Conservation (phyloP, 2,888 invertebrate species). For the Plebejus argus region DNA sequence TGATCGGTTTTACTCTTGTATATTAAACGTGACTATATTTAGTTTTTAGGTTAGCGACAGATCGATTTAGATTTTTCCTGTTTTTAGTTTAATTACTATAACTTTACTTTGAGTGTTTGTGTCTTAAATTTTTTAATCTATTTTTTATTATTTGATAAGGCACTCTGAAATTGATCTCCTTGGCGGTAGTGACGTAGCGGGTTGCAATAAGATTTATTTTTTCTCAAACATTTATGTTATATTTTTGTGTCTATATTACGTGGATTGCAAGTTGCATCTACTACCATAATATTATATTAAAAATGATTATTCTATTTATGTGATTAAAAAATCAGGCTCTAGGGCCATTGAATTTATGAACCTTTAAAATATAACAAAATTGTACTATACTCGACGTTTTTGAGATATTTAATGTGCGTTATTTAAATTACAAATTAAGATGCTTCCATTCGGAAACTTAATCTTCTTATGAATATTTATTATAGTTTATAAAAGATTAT, state of each 20-base stretch:
- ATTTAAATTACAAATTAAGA: background rate
- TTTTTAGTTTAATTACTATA: background rate
- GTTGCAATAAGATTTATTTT: background rate
- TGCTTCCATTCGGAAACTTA: background rate
- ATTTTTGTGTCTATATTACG: background rate
- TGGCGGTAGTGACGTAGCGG: background rate
- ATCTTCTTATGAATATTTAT: constrained; percentile 1
- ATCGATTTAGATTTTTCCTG: background rate
- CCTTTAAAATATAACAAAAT: background rate
- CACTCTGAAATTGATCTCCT: background rate
- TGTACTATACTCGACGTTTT: background rate
- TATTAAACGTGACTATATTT: background rate
- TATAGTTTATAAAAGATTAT: background rate
- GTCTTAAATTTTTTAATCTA: background rate
- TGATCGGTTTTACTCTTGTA: constrained; percentile 37
- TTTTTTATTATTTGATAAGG: background rate
- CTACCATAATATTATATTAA: background rate
- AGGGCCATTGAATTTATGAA: background rate
- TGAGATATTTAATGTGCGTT: background rate
- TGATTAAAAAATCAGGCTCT: background rate
- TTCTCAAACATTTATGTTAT: background rate
- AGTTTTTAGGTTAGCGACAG: background rate
- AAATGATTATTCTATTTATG: background rate
- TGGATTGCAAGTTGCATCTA: background rate
- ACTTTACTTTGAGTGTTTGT: background rate